phyloP scores from a whole-genome alignment of 2,888 invertebrate species.

The Heteromyza rotundicornis region DNA sequence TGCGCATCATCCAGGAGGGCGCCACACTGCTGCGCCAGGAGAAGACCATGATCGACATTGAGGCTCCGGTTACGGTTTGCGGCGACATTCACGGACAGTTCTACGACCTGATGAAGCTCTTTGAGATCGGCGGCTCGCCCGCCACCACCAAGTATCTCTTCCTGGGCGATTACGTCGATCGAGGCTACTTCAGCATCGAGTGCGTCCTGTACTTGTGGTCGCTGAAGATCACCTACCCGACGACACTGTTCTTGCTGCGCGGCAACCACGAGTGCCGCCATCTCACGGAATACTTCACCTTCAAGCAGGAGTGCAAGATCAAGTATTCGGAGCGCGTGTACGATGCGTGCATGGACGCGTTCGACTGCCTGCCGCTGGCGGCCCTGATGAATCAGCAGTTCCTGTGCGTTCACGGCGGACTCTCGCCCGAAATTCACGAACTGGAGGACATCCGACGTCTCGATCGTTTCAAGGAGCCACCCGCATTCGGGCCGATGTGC shows the following conservation, averaged over 20 bases:
- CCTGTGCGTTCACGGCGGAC: conserved; percentile 98
- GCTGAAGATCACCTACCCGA: conserved; percentile 97
- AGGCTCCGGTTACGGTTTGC: conserved; percentile 99
- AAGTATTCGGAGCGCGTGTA: conserved; percentile 99
- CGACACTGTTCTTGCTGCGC: conserved; percentile 96
- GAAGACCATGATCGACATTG: conserved; percentile 99
- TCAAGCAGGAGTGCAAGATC: conserved; percentile 99
- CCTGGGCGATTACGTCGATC: conserved; percentile 98
- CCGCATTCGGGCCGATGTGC: conserved; percentile 99
- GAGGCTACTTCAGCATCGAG: conserved; percentile 83
- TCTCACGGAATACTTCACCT: conserved; percentile 99
- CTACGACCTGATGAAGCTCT: conserved; percentile 99
- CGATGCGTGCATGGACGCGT: conserved; percentile 99
- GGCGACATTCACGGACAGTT: conserved; percentile 99
- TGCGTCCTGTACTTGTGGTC: conserved; percentile 99
- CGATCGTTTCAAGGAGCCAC: conserved; percentile 99
- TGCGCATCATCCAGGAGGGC: conserved; percentile 98
- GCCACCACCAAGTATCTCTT: conserved; percentile 99
- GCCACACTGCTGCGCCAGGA: conserved; percentile 85
- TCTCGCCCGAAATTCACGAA: conserved; percentile 98
- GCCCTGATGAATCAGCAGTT: conserved; percentile 99
- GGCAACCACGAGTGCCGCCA: conserved; percentile 99
- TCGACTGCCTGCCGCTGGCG: conserved; percentile 98
- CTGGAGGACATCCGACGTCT: conserved; percentile 97
- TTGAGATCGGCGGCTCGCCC: conserved; percentile 98